Evolutionary conservation across 2,888 invertebrate species (phyloP).

Genomic region (Loripinus fragilis): DNA sequence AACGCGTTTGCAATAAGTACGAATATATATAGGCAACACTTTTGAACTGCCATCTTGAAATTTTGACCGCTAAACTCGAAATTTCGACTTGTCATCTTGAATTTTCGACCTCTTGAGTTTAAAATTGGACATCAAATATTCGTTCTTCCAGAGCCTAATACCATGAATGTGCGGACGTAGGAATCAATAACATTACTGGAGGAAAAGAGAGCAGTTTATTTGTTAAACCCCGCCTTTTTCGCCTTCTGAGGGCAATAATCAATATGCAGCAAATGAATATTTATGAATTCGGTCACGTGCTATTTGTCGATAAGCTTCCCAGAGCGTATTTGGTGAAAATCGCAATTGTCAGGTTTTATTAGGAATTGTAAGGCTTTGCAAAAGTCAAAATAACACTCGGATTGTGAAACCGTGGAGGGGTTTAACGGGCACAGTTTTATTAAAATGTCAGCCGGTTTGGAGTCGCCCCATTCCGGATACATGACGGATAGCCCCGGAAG

Average conservation of each 20-base stretch:
- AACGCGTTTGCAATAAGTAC: no score
- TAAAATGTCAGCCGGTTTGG: constrained; percentile 53
- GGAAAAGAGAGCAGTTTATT: constrained; percentile 43
- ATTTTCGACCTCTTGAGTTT: not conserved
- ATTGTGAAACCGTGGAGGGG: constrained; percentile 6
- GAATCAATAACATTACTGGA: constrained; percentile 4
- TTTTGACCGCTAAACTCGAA: no score
- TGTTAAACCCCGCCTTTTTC: constrained; percentile 39
- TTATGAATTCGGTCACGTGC: constrained; percentile 43
- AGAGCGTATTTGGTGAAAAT: constrained; percentile 27
- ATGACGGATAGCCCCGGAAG: constrained; percentile 59
- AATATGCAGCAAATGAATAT: constrained; percentile 47
- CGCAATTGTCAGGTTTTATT: constrained; percentile 56
- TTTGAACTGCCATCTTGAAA: no score
- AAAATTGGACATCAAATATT: not conserved
- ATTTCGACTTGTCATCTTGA: not conserved
- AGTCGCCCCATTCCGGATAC: constrained; percentile 49
- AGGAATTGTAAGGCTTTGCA: constrained; percentile 50
- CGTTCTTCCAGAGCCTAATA: not conserved
- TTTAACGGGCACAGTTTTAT: constrained; percentile 13
- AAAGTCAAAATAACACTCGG: constrained; percentile 37
- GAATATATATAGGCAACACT: no score
- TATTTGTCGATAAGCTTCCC: constrained; percentile 9
- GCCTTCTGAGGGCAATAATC: constrained; percentile 45
- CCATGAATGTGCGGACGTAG: not conserved